These are phyloP conservation scores for Gallinago solitaria DNA, from an alignment of 2,797 vertebrate species.

Conservation along the genomic window DNA sequence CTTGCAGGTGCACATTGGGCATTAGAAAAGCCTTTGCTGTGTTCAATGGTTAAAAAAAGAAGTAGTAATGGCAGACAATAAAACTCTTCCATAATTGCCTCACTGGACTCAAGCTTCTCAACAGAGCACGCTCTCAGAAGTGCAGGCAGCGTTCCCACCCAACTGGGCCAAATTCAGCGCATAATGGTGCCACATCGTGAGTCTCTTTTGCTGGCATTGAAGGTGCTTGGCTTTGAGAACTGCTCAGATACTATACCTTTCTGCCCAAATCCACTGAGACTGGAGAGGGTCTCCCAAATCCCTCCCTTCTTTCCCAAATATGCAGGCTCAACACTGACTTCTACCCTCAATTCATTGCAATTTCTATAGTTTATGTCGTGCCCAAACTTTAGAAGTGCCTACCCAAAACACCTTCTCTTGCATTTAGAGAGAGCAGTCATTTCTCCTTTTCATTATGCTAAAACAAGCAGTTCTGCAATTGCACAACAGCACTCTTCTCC, in stretches of 20 bases:
- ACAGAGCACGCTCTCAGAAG: neutral
- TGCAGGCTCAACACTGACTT: neutral
- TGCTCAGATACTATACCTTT: rapidly evolving
- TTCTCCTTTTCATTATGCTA: neutral
- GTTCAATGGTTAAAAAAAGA: neutral
- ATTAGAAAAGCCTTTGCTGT: neutral
- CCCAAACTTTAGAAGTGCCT: neutral
- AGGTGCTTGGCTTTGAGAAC: neutral
- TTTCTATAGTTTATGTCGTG: neutral
- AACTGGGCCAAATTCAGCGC: neutral
- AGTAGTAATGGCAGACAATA: neutral
- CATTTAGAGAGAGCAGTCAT: neutral
- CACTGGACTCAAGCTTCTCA: neutral
- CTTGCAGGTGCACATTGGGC: rapidly evolving
- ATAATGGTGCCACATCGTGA: rapidly evolving
- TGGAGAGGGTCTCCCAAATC: neutral
- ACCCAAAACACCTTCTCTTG: neutral
- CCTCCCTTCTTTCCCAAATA: neutral
- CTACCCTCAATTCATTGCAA: neutral
- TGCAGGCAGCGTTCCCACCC: neutral
- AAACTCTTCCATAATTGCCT: neutral
- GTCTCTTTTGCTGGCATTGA: neutral
- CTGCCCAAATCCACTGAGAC: neutral
- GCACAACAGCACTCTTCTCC: rapidly evolving
- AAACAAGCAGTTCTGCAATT: neutral